Evolutionary conservation across 2,113 vertebrate species (phyloP), one percentile per base, ranked within the genome.

Genomic region (Pelmatolapia mariae): DNA sequence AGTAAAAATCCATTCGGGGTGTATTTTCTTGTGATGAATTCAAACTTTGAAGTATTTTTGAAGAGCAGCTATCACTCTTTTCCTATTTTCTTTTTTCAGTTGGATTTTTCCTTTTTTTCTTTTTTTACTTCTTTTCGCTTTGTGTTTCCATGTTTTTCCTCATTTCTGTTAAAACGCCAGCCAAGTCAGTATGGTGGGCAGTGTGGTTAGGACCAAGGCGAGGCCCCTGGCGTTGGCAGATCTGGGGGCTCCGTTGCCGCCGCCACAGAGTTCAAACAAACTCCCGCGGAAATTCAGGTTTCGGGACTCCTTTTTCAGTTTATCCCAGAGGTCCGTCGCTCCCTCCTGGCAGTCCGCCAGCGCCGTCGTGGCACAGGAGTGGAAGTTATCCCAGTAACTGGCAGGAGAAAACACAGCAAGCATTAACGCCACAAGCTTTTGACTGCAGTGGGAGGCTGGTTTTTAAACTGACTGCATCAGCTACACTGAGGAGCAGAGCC

Each of bases 381-480:
- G 98, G 97, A 99, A 99, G 92, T 98, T 97, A 91, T 99, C 97
- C 98, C 98, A 99, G 96, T 99, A 99, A 93, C 98, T 99, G 92
- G 57, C 52, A 43, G 80, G 84, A 92, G 80, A 81, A 90, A 86
- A 89, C 81, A 92, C 89, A 90, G 80, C 80, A 29, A 84, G 85
- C 18, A 15, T 93, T 91, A 95, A 11, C 79, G 86, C 57, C 84
- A 83, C 81, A 16, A 80, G 91, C 86, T 43, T 26, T 47, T 4
- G 80, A 79, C 87, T 73, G 43, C 80, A 89, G 86, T 80, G 86
- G 88, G 87, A 91, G 88, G 80, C 80, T 63, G 84, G 3, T 61
- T 80, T 68, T 52, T 8, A 89, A 83, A 89, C 50, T 38, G 82
- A 81, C 61, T 8, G 57, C 87, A 81, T 59, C 83, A 63, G 47